Evolutionary conservation across 2,113 vertebrate genomes (phyloP).

Genomic region (Hippoglossus stenolepis): DNA sequence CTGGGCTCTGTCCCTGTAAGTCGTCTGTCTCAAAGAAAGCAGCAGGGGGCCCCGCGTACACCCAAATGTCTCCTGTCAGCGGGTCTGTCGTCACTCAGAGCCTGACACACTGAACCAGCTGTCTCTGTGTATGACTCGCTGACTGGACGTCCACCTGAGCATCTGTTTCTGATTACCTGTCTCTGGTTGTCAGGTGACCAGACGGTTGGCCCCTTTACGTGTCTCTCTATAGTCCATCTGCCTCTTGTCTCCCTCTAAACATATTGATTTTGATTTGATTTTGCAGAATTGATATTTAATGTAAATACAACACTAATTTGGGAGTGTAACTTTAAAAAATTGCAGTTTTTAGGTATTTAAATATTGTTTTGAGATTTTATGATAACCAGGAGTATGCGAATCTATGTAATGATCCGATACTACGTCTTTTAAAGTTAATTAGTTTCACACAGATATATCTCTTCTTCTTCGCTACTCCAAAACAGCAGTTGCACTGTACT

Average conservation of each 20-base stretch:
- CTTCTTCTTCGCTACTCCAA: no score
- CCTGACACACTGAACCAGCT: slow-evolving; percentile 5
- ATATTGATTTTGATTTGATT: neutral
- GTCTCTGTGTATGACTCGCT: slow-evolving; percentile 12
- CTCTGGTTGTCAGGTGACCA: slow-evolving; percentile 28
- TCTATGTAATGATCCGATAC: no score
- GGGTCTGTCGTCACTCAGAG: slow-evolving; percentile 39
- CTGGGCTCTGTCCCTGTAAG: slow-evolving; percentile 69
- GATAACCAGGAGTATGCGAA: no score
- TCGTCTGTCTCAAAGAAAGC: slow-evolving; percentile 71
- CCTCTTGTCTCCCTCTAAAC: slow-evolving; percentile 25
- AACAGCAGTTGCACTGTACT: no score
- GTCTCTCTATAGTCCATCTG: slow-evolving; percentile 49
- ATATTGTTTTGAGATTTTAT: neutral
- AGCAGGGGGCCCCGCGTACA: slow-evolving; percentile 59
- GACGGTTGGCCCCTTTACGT: slow-evolving; percentile 30
- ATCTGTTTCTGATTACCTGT: slow-evolving; percentile 54
- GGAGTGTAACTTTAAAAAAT: neutral
- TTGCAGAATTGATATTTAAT: neutral
- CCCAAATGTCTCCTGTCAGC: slow-evolving; percentile 43
- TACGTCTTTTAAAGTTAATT: no score
- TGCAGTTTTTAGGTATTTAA: no score
- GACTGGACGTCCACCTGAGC: slow-evolving; percentile 50
- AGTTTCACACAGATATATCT: no score
- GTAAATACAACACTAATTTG: neutral